phyloP scores from a whole-genome alignment of 2,113 vertebrate species.

The Butorides virescens region DNA sequence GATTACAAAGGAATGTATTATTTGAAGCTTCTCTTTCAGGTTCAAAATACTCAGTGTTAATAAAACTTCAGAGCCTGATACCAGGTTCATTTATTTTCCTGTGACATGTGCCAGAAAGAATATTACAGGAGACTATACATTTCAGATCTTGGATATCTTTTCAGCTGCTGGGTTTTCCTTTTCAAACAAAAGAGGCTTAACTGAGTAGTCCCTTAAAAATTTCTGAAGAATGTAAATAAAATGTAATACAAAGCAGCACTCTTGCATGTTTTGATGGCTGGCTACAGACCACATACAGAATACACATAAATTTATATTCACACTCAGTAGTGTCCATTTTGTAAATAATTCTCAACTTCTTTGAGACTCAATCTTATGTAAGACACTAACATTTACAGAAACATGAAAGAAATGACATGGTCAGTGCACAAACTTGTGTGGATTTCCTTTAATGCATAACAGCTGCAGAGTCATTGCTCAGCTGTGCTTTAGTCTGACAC shows the following conservation, averaged over 20 bases:
- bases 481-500: neutral
- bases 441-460: neutral
- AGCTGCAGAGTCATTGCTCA: neutral
- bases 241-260: neutral
- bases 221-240: neutral
- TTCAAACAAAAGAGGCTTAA: neutral
- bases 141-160: neutral
- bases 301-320: neutral
- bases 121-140: neutral
- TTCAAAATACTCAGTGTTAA: neutral
- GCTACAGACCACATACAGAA: neutral
- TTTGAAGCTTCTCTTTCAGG: neutral
- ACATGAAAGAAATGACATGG: neutral
- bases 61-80: neutral
- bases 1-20: neutral
- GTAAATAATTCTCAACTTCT: neutral
- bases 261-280: neutral
- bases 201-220: neutral
- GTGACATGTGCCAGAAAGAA: neutral
- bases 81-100: neutral
- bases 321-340: neutral
- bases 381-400: neutral
- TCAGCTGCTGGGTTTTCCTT: neutral
- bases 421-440: neutral
- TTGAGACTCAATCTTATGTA: neutral